Evolutionary conservation across 2,888 invertebrate species (phyloP).

Genomic region (Coecobrya sp.): DNA sequence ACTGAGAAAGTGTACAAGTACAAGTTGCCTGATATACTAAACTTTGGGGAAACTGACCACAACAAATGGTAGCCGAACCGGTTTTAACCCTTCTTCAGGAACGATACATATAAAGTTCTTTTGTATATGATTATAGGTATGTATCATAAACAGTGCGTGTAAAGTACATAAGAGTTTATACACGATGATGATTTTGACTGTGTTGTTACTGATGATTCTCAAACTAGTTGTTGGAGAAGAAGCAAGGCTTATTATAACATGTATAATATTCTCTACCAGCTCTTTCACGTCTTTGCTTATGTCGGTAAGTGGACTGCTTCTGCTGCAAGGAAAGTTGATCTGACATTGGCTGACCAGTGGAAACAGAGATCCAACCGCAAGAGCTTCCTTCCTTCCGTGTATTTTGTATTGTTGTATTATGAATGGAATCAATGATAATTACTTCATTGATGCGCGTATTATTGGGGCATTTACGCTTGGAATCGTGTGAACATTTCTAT

Average conservation of each 20-base stretch:
- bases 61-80: slow-evolving; percentile 79
- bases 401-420: not conserved
- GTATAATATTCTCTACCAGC: not conserved
- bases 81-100: slow-evolving; percentile 75
- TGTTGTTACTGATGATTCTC: slow-evolving; percentile 32
- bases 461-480: not conserved
- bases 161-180: not conserved
- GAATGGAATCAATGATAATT: slow-evolving; percentile 48
- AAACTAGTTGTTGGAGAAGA: slow-evolving; percentile 35
- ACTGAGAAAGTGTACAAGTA: slow-evolving; percentile 59
- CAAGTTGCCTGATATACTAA: slow-evolving; percentile 45
- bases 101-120: slow-evolving; percentile 2
- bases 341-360: slow-evolving; percentile 78
- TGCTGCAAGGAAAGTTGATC: slow-evolving; percentile 4
- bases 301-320: slow-evolving; percentile 1
- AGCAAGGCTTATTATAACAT: slow-evolving; percentile 27
- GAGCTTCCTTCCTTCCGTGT: slow-evolving; percentile 81
- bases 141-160: not conserved
- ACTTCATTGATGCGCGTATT: not conserved
- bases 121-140: too few relatives aligned
- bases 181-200: slow-evolving; percentile 27
- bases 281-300: not conserved
- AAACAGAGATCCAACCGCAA: slow-evolving; percentile 79
- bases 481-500: slow-evolving; percentile 69
- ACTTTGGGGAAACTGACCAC: slow-evolving; percentile 77